phyloP scores from a whole-genome alignment of 2,113 vertebrate genomes.

The Scopus umbretta region DNA sequence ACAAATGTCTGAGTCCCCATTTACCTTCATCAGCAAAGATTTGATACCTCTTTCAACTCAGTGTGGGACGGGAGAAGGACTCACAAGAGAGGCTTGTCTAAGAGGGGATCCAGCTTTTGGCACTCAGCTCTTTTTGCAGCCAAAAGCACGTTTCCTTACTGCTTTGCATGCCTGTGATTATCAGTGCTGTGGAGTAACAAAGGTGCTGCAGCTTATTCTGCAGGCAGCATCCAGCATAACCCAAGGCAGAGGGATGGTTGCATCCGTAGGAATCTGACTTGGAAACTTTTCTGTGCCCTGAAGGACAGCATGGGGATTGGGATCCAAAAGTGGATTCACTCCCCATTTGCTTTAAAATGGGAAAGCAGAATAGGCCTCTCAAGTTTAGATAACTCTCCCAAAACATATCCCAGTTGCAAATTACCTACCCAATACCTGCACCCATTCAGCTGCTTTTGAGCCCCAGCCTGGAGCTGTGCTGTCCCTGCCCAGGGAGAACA shows the following conservation, averaged over 20 bases:
- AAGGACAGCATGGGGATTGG: neutral
- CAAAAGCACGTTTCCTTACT: neutral
- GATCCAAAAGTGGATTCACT: neutral
- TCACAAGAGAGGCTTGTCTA: neutral
- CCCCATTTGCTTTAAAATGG: neutral
- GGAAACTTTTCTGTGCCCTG: neutral
- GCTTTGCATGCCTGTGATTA: neutral
- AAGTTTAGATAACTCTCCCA: neutral
- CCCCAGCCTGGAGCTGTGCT: neutral
- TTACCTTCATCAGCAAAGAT: neutral
- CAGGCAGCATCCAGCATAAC: neutral
- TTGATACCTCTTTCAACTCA: neutral
- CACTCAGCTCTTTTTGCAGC: neutral
- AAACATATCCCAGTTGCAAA: neutral
- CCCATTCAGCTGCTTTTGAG: neutral
- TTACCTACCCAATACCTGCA: neutral
- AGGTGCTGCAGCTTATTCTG: neutral
- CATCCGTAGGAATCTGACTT: neutral
- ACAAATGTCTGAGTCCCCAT: neutral
- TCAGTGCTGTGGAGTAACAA: neutral
- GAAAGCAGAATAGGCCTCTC: neutral
- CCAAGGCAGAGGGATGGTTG: neutral
- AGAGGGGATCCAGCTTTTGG: neutral
- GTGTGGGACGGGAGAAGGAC: neutral
- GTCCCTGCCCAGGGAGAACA: neutral